phyloP scores from a whole-genome alignment of 1,140 invertebrate species.

The Sitodiplosis mosellana region DNA sequence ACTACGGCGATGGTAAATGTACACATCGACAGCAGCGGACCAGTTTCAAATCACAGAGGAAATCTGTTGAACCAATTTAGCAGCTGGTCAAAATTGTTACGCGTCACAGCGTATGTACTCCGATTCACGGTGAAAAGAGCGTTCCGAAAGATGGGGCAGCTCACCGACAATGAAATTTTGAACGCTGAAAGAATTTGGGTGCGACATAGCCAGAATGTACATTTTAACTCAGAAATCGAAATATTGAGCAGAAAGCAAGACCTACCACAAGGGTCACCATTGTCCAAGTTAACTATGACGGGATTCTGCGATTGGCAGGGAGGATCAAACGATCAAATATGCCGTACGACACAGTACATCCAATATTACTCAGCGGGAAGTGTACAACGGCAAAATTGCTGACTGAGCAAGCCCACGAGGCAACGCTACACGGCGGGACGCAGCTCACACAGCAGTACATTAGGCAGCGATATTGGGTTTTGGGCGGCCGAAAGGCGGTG shows the following conservation, averaged over 20 bases:
- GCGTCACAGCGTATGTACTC: neutral
- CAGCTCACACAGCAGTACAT: slow-evolving; percentile 10
- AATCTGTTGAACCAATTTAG: neutral
- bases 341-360: slow-evolving; percentile 14
- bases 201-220: slow-evolving; percentile 7
- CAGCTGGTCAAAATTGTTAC: neutral
- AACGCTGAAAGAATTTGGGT: neutral
- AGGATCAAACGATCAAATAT: slow-evolving; percentile 15
- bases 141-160: neutral
- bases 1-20: neutral
- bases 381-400: slow-evolving; percentile 9
- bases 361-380: slow-evolving; percentile 13
- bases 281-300: slow-evolving; percentile 8
- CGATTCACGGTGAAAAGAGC: neutral
- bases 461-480: slow-evolving; percentile 12
- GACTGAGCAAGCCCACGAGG: slow-evolving; percentile 13
- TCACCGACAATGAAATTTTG: neutral
- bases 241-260: slow-evolving; percentile 3
- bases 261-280: slow-evolving; percentile 6
- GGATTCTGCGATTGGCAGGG: slow-evolving; percentile 24
- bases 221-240: slow-evolving; percentile 10
- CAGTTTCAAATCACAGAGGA: neutral
- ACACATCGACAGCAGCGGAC: neutral
- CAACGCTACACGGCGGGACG: slow-evolving; percentile 12
- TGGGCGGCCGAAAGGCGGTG: slow-evolving; percentile 6